Evolutionary conservation across 92 coral and sea anemone genomes (phyloP).

Genomic region (Pocillopora grandis): DNA sequence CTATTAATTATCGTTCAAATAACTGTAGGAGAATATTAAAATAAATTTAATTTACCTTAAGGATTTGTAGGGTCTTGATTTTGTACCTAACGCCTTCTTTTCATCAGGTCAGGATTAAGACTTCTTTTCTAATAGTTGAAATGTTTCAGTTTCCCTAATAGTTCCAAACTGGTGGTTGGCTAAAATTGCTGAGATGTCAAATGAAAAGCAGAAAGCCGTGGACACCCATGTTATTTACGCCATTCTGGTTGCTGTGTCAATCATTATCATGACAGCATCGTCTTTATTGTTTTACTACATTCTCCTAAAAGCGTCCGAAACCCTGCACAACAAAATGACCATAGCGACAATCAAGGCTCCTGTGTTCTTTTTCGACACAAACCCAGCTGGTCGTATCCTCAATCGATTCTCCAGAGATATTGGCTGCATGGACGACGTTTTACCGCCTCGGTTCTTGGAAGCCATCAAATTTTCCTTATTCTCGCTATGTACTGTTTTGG

Average conservation of each 20-base stretch:
- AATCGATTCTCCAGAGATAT: constrained; percentile 25
- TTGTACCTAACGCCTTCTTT: not conserved
- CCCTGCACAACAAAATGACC: constrained; percentile 23
- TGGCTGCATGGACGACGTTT: constrained; percentile 15
- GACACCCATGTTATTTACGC: not conserved
- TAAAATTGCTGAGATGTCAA: constrained; percentile 5
- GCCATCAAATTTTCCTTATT: not conserved
- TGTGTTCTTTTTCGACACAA: constrained; percentile 6
- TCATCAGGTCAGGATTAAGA: too few species aligned
- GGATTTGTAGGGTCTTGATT: too few species aligned
- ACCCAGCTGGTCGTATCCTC: constrained; percentile 5
- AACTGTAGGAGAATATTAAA: too few species aligned
- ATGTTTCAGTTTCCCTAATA: not conserved
- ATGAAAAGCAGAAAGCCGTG: constrained; percentile 5
- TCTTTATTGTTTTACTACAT: not conserved
- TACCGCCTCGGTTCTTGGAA: not conserved
- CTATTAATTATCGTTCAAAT: too few species aligned
- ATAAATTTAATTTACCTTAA: too few species aligned
- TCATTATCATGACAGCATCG: constrained; percentile 7
- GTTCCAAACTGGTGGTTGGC: constrained; percentile 23
- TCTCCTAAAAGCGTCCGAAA: constrained; percentile 1
- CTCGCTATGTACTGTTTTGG: constrained; percentile 1
- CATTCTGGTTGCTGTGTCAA: constrained; percentile 5
- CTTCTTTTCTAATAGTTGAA: not conserved
- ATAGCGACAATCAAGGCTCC: not conserved